These are phyloP conservation scores for Origma solitaria DNA, from an alignment of 2,113 vertebrate species.

Conservation along the genomic window DNA sequence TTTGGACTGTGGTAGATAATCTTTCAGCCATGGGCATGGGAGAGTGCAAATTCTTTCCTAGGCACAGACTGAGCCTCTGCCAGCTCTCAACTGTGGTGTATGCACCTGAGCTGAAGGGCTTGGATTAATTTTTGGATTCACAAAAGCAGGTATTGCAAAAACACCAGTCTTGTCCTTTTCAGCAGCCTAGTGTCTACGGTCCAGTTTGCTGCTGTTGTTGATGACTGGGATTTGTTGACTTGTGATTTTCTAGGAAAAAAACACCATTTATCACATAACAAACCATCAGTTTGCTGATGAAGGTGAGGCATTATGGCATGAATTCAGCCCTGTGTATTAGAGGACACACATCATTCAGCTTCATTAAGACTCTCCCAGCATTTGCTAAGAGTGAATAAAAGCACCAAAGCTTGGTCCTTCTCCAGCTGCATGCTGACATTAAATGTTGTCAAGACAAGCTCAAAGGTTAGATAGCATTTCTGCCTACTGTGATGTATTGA, in stretches of 20 bases:
- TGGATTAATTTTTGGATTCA: neutral
- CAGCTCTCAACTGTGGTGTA: rapidly evolving
- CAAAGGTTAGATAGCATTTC: conserved; percentile 6
- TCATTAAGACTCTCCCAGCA: neutral
- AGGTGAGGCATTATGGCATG: neutral
- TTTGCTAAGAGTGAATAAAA: neutral
- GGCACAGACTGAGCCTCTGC: rapidly evolving
- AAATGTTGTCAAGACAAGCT: neutral
- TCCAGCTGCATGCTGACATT: neutral
- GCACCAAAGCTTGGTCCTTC: neutral
- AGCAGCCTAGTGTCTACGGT: neutral
- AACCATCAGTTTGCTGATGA: neutral
- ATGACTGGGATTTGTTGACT: neutral
- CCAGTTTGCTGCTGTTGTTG: neutral
- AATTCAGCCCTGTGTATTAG: neutral
- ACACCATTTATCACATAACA: rapidly evolving
- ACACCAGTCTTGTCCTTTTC: neutral
- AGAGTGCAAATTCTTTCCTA: neutral
- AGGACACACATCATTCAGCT: neutral
- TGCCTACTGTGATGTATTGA: conserved; percentile 19
- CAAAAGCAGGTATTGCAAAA: neutral
- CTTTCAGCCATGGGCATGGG: neutral
- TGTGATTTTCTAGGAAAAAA: neutral
- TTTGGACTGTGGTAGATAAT: neutral
- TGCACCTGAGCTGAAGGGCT: neutral